Conservation (phyloP, 1,140 invertebrate species). For the Drosophila miranda region DNA sequence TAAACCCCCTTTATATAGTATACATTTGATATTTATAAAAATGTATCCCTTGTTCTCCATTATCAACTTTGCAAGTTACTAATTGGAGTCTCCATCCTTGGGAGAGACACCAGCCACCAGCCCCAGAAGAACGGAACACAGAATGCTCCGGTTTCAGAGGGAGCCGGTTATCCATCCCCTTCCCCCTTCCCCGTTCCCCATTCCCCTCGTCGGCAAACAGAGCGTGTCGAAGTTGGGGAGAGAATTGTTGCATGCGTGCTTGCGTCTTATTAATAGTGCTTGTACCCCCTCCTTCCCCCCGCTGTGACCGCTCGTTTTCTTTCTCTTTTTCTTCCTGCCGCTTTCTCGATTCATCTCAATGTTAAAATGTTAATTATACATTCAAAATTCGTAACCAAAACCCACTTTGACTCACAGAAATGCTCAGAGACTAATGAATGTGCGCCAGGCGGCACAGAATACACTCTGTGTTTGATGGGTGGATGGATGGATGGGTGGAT, state of each 20-base stretch:
- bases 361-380: slow-evolving; percentile 54
- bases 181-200: not conserved
- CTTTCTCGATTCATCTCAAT: not conserved
- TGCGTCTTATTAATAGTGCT: slow-evolving; percentile 34
- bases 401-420: slow-evolving; percentile 40
- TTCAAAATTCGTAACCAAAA: slow-evolving; percentile 67
- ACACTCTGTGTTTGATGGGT: slow-evolving; percentile 3
- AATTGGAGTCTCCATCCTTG: too few species aligned
- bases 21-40: too few species aligned
- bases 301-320: not conserved
- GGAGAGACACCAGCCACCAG: too few species aligned
- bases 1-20: too few species aligned
- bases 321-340: slow-evolving; percentile 13
- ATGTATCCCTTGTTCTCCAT: too few species aligned
- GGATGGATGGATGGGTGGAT: too few species aligned
- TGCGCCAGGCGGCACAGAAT: slow-evolving; percentile 1
- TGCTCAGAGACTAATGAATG: not conserved
- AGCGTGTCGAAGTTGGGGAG: slow-evolving; percentile 26
- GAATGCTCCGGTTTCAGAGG: slow-evolving; percentile 6
- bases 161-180: not conserved
- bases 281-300: slow-evolving; percentile 8
- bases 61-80: too few species aligned
- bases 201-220: slow-evolving; percentile 12
- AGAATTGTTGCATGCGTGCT: slow-evolving; percentile 36
- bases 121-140: not conserved